Evolutionary conservation across 2,113 vertebrate genomes (phyloP), one percentile per base, ranked within the genome.

Genomic region (Ciconia stormi): DNA sequence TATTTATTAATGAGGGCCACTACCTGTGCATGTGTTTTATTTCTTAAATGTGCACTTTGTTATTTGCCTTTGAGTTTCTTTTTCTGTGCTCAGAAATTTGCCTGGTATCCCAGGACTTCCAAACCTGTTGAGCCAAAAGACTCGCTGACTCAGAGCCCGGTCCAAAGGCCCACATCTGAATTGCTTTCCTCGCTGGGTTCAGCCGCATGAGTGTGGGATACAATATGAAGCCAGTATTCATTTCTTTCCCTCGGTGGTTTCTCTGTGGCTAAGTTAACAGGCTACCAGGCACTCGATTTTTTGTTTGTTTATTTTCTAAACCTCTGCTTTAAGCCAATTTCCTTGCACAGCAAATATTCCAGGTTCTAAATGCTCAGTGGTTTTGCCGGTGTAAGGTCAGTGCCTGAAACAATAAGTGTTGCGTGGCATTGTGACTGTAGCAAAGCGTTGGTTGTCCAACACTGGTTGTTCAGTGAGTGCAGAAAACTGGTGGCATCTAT

Each of bases 381-480:
- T 12, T 95, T 90, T n/a, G 29, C 74, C 2, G 2, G 52, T 69
- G n/a, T 18, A 5, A 66, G 47, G 47, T 80, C 11, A 7, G 44
- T 63, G n/a, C 53, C 47, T 63, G 66, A 14, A 65, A 38, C 36
- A 47, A 0, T 12, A 3, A 5, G 16, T 8, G 1, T 2, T n/a
- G 20, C 10, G 0, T 6, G 22, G 47, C 5, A 6, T 21, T 0
- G 1, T 30, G 73, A 32, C 66, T 66, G 47, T 25, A 30, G 29
- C 56, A 20, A 29, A 44, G 59, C 10, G 2, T 7, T 50, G 62
- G 7, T 58, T 59, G 38, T 58, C 59, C 55, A 38, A 1, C 8
- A 0, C 32, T 22, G 9, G 9, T 26, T 7, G 38, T 8, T 66
- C 20, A 5, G 10, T 3, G 26, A 59, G 26, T 11, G 9, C 3